Percentiles rank a stretch among this genome's conserved stretches.
Evolutionary conservation across 1,140 invertebrate genomes (phyloP).

Genomic region (Delia radicum): DNA sequence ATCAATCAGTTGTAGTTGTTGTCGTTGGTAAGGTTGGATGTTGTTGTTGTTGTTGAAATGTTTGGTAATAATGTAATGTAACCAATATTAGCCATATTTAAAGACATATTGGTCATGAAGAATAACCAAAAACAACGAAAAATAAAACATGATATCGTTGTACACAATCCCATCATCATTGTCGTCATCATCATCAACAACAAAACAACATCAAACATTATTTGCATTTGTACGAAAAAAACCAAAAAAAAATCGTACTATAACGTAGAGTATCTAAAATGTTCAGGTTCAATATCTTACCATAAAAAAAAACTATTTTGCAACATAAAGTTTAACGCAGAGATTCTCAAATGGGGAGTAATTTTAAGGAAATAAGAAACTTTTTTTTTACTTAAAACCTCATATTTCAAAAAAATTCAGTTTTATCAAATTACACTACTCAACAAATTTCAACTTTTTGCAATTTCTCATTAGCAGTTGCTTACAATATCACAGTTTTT

Average conservation of each 20-base stretch:
- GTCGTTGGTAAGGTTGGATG: neutral
- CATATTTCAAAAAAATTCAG: no score
- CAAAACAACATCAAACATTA: neutral
- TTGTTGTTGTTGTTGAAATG: neutral
- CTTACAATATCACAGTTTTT: no score
- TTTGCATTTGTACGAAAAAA: conserved; percentile 1
- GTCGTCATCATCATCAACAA: conserved; percentile 34
- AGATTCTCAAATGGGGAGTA: no score
- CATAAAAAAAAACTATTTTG: neutral
- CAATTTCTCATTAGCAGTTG: no score
- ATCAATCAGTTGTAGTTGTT: conserved; percentile 12
- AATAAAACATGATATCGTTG: conserved; percentile 6
- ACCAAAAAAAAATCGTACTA: neutral
- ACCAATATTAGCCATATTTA: conserved; percentile 16
- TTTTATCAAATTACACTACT: no score
- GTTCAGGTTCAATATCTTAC: conserved; percentile 12
- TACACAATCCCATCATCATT: conserved; percentile 28
- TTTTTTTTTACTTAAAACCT: no score
- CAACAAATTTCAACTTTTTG: no score
- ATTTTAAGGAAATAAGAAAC: no score
- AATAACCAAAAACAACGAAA: neutral
- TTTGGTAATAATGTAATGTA: conserved; percentile 11
- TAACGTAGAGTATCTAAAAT: neutral
- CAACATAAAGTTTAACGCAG: neutral
- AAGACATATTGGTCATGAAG: conserved; percentile 10